Evolutionary conservation across 2,888 invertebrate species (phyloP).

Genomic region (Leistus spinibarbis): DNA sequence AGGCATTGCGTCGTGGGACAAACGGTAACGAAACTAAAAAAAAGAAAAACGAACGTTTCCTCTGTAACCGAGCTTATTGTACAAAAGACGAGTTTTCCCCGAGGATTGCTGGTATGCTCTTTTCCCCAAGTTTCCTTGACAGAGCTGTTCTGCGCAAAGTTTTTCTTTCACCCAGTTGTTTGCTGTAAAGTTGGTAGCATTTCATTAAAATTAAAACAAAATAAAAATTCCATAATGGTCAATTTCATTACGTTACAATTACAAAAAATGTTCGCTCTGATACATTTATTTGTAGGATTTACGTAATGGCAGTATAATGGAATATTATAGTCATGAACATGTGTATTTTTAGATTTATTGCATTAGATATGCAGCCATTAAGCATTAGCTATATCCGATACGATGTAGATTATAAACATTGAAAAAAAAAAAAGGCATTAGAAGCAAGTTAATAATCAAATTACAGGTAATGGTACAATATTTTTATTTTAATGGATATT

Average conservation of each 20-base stretch:
- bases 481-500: no score
- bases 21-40: background rate
- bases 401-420: no score
- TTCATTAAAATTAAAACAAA: background rate
- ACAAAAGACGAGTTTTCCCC: conserved; percentile 11
- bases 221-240: background rate
- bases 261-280: background rate
- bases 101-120: background rate
- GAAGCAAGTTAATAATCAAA: no score
- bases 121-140: conserved; percentile 3
- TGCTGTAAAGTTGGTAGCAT: background rate
- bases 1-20: background rate
- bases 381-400: no score
- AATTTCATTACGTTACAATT: no score
- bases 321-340: no score
- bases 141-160: background rate
- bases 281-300: no score
- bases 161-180: background rate
- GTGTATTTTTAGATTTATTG: no score
- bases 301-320: no score
- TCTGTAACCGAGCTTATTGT: conserved; percentile 1
- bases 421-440: no score
- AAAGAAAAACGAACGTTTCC: background rate
- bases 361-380: no score
- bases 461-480: no score